Percentiles rank a stretch among this genome's conserved stretches.
These are phyloP conservation scores for Gymnarchus niloticus DNA, from an alignment of 2,113 vertebrate species.

Conservation along the genomic window DNA sequence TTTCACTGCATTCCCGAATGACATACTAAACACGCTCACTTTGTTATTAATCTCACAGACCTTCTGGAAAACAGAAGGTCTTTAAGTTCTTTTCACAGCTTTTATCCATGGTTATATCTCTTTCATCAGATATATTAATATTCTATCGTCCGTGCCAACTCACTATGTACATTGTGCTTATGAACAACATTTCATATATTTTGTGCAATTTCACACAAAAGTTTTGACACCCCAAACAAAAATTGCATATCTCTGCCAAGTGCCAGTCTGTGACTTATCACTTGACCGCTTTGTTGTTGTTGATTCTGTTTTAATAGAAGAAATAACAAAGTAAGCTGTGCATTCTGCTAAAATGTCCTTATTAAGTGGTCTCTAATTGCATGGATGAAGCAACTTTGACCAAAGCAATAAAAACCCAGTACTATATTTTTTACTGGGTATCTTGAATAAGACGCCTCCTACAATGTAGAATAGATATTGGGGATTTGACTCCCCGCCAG, in stretches of 20 bases:
- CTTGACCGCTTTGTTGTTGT: too few relatives aligned
- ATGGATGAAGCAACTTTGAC: not conserved
- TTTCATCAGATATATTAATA: not conserved
- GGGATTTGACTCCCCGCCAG: not conserved
- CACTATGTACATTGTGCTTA: too few relatives aligned
- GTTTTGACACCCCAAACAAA: too few relatives aligned
- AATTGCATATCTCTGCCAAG: too few relatives aligned
- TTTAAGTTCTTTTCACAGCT: not conserved
- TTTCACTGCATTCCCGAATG: not conserved
- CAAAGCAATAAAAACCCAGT: not conserved
- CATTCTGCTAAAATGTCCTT: not conserved
- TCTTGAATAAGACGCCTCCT: not conserved
- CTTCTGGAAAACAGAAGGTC: too few relatives aligned
- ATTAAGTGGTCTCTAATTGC: not conserved
- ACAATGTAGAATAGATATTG: not conserved
- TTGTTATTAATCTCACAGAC: not conserved
- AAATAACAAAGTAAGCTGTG: not conserved
- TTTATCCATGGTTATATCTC: not conserved
- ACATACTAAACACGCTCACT: not conserved
- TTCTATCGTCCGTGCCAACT: too few relatives aligned
- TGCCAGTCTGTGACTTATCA: too few relatives aligned
- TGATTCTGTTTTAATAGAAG: too few relatives aligned
- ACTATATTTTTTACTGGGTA: too few relatives aligned
- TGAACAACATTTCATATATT: too few relatives aligned
- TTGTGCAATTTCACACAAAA: too few relatives aligned